A percentile compares a stretch with the other conserved stretches of the same genome.
These are phyloP conservation scores for Melitaea cinxia DNA, from an alignment of 1,140 invertebrate genomes.

Conservation along the genomic window DNA sequence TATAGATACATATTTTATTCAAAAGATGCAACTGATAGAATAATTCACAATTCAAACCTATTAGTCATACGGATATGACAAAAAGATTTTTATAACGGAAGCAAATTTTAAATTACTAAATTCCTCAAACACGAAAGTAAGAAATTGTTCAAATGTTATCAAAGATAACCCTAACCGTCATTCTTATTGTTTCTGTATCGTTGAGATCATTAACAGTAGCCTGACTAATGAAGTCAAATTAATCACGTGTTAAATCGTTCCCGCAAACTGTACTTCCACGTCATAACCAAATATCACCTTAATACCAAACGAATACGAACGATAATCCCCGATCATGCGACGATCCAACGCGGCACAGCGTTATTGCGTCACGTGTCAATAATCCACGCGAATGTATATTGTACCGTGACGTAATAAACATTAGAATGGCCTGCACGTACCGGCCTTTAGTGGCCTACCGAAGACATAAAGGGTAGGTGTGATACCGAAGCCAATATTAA, in stretches of 20 bases:
- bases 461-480: slow-evolving; percentile 41
- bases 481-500: slow-evolving; percentile 39
- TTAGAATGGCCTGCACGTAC: slow-evolving; percentile 28
- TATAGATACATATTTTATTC: too few relatives aligned
- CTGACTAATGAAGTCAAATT: slow-evolving; percentile 25
- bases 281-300: slow-evolving; percentile 1
- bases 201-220: slow-evolving; percentile 18
- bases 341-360: slow-evolving; percentile 19
- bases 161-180: background rate
- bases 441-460: slow-evolving; percentile 20
- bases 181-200: background rate
- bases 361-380: slow-evolving; percentile 20
- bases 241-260: slow-evolving; percentile 30
- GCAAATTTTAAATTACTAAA: too few relatives aligned
- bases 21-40: too few relatives aligned
- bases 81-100: too few relatives aligned
- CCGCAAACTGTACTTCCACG: slow-evolving; percentile 13
- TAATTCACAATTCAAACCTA: too few relatives aligned
- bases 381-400: slow-evolving; percentile 27
- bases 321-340: background rate
- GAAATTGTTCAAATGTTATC: too few relatives aligned
- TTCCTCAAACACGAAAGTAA: too few relatives aligned
- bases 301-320: background rate
- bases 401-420: slow-evolving; percentile 19
- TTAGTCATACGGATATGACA: too few relatives aligned